phyloP scores from a whole-genome alignment of 2,888 invertebrate species.

The Nymphalis polychloros region DNA sequence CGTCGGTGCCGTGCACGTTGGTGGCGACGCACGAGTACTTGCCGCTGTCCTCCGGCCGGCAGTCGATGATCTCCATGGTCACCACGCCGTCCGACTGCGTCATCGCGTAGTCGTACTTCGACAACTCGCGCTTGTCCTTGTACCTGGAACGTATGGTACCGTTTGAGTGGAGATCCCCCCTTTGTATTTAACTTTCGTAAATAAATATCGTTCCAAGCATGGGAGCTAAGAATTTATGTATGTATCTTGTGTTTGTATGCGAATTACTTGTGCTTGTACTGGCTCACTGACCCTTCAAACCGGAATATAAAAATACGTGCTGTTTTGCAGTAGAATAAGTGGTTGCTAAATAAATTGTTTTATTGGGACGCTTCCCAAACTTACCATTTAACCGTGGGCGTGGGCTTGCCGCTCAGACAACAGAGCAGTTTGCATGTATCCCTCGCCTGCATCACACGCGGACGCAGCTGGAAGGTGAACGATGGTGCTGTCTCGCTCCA shows the following conservation, averaged over 20 bases:
- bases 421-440: conserved; percentile 98
- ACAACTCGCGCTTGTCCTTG: conserved; percentile 96
- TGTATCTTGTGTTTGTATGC: too few species aligned
- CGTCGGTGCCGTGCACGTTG: conserved; percentile 96
- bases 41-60: conserved; percentile 96
- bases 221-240: too few species aligned
- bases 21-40: conserved; percentile 97
- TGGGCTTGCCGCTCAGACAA: conserved; percentile 96
- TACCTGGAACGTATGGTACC: conserved; percentile 53
- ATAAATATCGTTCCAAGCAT: too few species aligned
- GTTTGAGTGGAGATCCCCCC: not conserved
- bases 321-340: too few species aligned
- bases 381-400: conserved; percentile 94
- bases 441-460: conserved; percentile 98
- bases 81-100: conserved; percentile 96
- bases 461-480: conserved; percentile 99
- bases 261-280: too few species aligned
- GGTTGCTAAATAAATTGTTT: too few species aligned
- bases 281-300: too few species aligned
- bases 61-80: conserved; percentile 97
- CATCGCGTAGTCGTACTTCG: conserved; percentile 95
- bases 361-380: conserved; percentile 16
- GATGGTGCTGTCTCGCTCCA: conserved; percentile 95
- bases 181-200: too few species aligned
- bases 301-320: too few species aligned